Conservation (phyloP, 2,888 invertebrate species). For the Zelleria hepariella region DNA sequence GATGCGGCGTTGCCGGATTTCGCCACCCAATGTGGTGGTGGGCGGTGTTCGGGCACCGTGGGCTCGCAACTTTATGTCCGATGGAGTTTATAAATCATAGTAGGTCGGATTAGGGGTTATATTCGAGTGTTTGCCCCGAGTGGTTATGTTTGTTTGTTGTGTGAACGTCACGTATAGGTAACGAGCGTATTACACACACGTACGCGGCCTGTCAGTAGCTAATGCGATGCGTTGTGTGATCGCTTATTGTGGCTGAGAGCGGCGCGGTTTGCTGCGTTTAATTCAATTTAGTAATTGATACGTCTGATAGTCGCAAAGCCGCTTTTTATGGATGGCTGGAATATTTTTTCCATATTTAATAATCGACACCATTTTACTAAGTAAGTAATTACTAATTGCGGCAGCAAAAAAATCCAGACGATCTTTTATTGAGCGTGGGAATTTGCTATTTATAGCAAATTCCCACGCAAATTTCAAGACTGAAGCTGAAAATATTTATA, state of each 20-base stretch:
- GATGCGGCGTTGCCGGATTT: slow-evolving; percentile 70
- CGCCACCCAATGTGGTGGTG: slow-evolving; percentile 61
- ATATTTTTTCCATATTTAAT: background rate
- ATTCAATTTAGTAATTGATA: slow-evolving; percentile 72
- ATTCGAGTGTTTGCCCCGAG: slow-evolving; percentile 29
- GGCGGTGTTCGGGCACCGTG: slow-evolving; percentile 20
- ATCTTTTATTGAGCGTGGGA: background rate
- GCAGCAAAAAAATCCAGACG: background rate
- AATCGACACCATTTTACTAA: background rate
- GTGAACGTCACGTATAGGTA: slow-evolving; percentile 66
- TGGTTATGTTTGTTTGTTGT: slow-evolving; percentile 39
- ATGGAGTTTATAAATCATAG: slow-evolving; percentile 35
- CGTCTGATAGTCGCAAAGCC: slow-evolving; percentile 54
- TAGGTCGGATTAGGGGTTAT: slow-evolving; percentile 26
- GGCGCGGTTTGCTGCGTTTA: slow-evolving; percentile 63
- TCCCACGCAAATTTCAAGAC: no score
- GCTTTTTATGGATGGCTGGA: slow-evolving; percentile 22
- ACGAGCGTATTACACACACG: slow-evolving; percentile 65
- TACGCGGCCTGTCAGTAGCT: slow-evolving; percentile 66
- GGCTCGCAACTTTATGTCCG: slow-evolving; percentile 40
- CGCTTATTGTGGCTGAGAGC: slow-evolving; percentile 59
- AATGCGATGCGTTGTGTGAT: slow-evolving; percentile 66
- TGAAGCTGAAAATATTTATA: background rate
- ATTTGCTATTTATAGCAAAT: background rate
- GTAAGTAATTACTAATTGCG: background rate